These are phyloP conservation scores for Gastracanthus pulcherrimus DNA, from an alignment of 2,888 invertebrate species.

Conservation along the genomic window DNA sequence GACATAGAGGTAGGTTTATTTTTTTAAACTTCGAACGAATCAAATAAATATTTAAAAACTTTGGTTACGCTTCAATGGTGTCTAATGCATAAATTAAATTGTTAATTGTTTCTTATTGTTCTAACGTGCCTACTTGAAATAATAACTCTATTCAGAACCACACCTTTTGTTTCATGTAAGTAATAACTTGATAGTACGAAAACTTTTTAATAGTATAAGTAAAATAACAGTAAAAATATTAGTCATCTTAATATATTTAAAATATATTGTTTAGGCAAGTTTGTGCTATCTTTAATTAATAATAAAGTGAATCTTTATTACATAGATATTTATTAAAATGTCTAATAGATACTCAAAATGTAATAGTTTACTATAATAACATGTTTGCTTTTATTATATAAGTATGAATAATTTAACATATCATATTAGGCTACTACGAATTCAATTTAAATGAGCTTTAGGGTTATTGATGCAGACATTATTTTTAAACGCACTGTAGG, in stretches of 20 bases:
- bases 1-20: too few species aligned
- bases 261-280: too few species aligned
- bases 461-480: conserved; percentile 20
- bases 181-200: background rate
- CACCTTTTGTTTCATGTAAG: conserved; percentile 17
- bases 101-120: conserved; percentile 26
- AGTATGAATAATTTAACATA: background rate
- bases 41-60: background rate
- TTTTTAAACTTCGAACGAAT: background rate
- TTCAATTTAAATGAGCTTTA: background rate
- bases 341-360: too few species aligned
- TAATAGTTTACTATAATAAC: background rate
- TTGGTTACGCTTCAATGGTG: conserved; percentile 1
- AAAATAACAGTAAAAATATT: background rate
- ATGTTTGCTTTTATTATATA: background rate
- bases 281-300: too few species aligned
- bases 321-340: background rate
- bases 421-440: background rate
- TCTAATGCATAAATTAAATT: conserved; percentile 12
- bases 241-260: background rate
- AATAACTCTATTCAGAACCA: conserved; percentile 28
- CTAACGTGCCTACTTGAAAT: conserved; percentile 25
- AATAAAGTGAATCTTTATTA: background rate
- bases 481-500: conserved; percentile 13
- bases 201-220: conserved; percentile 1